Evolutionary conservation across 53 echinoderm and acorn worm genomes (phyloP).

Genomic region (Pentamera pediparva): DNA sequence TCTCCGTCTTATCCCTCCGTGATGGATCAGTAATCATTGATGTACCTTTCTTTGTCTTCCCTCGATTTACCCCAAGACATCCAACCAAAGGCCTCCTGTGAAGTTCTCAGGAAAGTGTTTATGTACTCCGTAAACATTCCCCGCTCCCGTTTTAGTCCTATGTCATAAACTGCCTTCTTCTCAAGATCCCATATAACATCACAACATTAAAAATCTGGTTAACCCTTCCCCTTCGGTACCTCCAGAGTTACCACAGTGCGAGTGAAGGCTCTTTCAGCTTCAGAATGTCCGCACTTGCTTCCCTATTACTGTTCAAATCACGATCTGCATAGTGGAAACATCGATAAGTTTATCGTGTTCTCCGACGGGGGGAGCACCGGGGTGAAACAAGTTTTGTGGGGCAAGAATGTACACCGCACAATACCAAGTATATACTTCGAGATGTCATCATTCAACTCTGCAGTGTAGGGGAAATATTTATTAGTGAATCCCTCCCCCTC

Average conservation of each 20-base stretch:
- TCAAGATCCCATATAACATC: slow-evolving; percentile 66
- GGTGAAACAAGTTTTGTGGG: slow-evolving; percentile 34
- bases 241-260: slow-evolving; percentile 61
- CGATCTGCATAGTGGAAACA: slow-evolving; percentile 50
- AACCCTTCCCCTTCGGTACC: slow-evolving; percentile 49
- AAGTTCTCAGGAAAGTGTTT: slow-evolving; percentile 46
- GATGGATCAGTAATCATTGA: slow-evolving; percentile 29
- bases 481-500: slow-evolving; percentile 36
- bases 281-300: slow-evolving; percentile 26
- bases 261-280: slow-evolving; percentile 12
- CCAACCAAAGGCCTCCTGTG: slow-evolving; percentile 59
- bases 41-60: slow-evolving; percentile 29
- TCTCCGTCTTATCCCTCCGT: no score
- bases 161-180: slow-evolving; percentile 5
- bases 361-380: slow-evolving; percentile 49
- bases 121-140: slow-evolving; percentile 54
- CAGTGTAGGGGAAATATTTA: slow-evolving; percentile 46
- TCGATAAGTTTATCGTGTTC: slow-evolving; percentile 38
- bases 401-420: slow-evolving; percentile 36
- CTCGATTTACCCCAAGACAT: slow-evolving; percentile 50
- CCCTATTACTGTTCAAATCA: slow-evolving; percentile 40
- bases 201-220: slow-evolving; percentile 35
- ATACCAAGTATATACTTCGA: slow-evolving; percentile 56
- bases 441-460: slow-evolving; percentile 7
- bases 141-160: slow-evolving; percentile 7